A percentile compares a stretch with the other conserved stretches of the same genome.
phyloP scores from a whole-genome alignment of 2,113 vertebrate species.

The Camelus bactrianus region DNA sequence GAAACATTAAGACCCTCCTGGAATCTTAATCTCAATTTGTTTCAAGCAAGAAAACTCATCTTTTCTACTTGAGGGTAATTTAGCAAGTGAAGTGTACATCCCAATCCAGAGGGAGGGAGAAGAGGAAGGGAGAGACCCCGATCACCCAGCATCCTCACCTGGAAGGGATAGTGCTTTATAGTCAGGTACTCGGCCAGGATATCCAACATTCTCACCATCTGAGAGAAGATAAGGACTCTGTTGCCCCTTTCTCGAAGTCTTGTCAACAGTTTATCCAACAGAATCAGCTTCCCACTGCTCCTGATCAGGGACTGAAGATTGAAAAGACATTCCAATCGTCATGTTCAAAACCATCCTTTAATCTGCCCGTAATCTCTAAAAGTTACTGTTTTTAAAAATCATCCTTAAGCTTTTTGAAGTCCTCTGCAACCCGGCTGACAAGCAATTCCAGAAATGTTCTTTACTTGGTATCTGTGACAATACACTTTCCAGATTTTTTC shows the following conservation, averaged over 20 bases:
- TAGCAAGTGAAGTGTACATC: background rate
- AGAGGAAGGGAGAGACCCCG: background rate
- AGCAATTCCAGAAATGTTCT: background rate
- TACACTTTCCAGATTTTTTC: background rate
- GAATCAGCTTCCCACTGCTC: conserved; percentile 98
- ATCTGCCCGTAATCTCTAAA: background rate
- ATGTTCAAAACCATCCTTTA: conserved; percentile 5
- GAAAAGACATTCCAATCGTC: conserved; percentile 72
- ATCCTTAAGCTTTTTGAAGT: background rate
- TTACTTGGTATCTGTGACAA: background rate
- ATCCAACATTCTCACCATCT: conserved; percentile 99
- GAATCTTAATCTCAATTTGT: background rate
- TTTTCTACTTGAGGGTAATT: background rate
- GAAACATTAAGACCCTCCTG: background rate
- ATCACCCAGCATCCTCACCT: conserved; percentile 87
- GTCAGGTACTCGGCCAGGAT: conserved; percentile 97
- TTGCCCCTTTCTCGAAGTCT: conserved; percentile 96
- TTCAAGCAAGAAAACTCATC: background rate
- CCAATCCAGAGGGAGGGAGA: background rate
- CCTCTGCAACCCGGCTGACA: background rate
- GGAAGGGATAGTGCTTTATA: conserved; percentile 97
- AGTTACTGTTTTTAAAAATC: background rate
- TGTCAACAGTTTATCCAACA: conserved; percentile 97
- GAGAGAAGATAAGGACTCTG: conserved; percentile 98
- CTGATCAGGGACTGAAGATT: conserved; percentile 91